Evolutionary conservation across 2,888 invertebrate genomes (phyloP).

Genomic region (Corythucha ciliata): DNA sequence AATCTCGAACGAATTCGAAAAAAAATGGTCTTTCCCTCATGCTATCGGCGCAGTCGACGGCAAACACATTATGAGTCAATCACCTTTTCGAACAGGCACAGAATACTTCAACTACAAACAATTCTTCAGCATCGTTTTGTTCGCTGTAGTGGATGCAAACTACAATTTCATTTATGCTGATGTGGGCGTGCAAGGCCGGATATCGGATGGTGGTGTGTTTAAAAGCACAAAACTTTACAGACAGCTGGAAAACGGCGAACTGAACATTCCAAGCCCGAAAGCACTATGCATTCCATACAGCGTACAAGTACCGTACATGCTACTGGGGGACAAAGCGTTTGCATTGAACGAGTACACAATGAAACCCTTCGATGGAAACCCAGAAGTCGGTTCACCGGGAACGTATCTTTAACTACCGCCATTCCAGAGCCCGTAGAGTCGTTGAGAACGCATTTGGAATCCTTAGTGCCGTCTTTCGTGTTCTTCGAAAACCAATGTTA

Average conservation of each 20-base stretch:
- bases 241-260: constrained; percentile 4
- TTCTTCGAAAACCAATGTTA: no score
- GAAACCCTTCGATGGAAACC: no score
- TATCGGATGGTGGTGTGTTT: constrained; percentile 14
- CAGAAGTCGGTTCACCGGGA: no score
- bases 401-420: no score
- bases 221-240: constrained; percentile 13
- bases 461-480: no score
- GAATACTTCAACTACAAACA: constrained; percentile 36
- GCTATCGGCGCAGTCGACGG: constrained; percentile 34
- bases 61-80: constrained; percentile 36
- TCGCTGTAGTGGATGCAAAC: constrained; percentile 23
- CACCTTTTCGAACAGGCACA: constrained; percentile 34
- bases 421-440: no score
- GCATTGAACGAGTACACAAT: no score
- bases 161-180: constrained; percentile 23
- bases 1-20: constrained; percentile 26
- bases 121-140: constrained; percentile 14
- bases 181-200: constrained; percentile 19
- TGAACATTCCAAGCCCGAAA: constrained; percentile 16
- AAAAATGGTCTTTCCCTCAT: constrained; percentile 35
- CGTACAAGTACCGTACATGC: no score
- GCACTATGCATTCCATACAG: no score
- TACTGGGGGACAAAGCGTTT: no score
- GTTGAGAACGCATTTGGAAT: no score